Conservation (phyloP, 1,140 invertebrate genomes). For the Zaprionus tsacasi region DNA sequence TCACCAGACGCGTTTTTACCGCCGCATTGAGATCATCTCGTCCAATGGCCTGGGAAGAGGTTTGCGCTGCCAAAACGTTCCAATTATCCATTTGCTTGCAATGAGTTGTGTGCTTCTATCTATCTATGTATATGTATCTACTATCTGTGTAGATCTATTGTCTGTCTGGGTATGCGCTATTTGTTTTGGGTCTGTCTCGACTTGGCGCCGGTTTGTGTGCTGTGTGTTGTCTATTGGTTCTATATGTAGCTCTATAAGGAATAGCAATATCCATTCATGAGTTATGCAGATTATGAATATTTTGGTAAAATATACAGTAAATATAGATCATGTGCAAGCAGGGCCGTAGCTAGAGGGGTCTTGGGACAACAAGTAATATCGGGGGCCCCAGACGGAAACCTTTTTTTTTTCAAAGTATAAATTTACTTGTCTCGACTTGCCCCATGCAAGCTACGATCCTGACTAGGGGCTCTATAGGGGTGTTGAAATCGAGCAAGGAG, state of each 20-base stretch:
- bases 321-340: background rate
- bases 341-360: too few species aligned
- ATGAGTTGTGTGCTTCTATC: conserved; percentile 26
- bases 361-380: too few species aligned
- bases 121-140: conserved; percentile 25
- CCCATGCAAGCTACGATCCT: too few species aligned
- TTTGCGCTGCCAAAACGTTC: conserved; percentile 83
- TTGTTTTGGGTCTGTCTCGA: conserved; percentile 7
- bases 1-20: conserved; percentile 78
- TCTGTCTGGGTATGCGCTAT: conserved; percentile 14
- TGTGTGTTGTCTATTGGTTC: conserved; percentile 27
- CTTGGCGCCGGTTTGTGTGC: conserved; percentile 35
- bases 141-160: conserved; percentile 26
- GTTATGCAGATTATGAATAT: conserved; percentile 14
- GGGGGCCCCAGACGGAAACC: too few species aligned
- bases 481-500: too few species aligned
- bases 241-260: conserved; percentile 49
- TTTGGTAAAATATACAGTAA: background rate
- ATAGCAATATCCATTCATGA: conserved; percentile 53
- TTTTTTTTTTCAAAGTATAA: too few species aligned
- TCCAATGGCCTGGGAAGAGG: conserved; percentile 74
- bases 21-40: conserved; percentile 60
- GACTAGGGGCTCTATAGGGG: too few species aligned
- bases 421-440: too few species aligned
- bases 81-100: conserved; percentile 75